Conservation (phyloP, 2,113 vertebrate species). For the Atlantisia rogersi region DNA sequence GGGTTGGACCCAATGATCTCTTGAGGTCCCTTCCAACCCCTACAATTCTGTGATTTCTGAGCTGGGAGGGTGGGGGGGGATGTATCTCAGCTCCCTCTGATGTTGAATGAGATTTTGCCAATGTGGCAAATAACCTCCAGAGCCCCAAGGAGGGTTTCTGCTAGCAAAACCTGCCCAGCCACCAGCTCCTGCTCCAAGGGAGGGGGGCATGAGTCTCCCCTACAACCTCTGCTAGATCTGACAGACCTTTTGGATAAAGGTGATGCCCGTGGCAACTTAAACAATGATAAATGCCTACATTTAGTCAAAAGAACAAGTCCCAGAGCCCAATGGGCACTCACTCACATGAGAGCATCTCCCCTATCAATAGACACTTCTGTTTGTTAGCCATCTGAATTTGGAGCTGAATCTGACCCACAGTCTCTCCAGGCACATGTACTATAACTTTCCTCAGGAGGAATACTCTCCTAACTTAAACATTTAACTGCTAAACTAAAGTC, state of each 20-base stretch:
- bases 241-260: background rate
- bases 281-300: background rate
- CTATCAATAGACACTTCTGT: background rate
- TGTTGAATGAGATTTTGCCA: background rate
- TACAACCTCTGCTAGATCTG: background rate
- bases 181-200: background rate
- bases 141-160: background rate
- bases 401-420: background rate
- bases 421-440: rapidly evolving
- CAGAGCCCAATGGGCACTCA: background rate
- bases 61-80: rapidly evolving
- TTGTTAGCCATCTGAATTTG: background rate
- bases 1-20: no score
- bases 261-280: background rate
- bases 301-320: background rate
- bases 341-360: background rate
- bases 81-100: background rate
- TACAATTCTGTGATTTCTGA: background rate
- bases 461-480: background rate
- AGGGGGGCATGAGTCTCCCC: background rate
- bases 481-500: background rate
- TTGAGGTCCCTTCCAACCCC: no score
- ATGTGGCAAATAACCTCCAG: rapidly evolving
- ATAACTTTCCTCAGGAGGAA: background rate
- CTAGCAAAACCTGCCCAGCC: rapidly evolving